Evolutionary conservation across 2,113 vertebrate species (phyloP).

Genomic region (Pollachius pollachius): DNA sequence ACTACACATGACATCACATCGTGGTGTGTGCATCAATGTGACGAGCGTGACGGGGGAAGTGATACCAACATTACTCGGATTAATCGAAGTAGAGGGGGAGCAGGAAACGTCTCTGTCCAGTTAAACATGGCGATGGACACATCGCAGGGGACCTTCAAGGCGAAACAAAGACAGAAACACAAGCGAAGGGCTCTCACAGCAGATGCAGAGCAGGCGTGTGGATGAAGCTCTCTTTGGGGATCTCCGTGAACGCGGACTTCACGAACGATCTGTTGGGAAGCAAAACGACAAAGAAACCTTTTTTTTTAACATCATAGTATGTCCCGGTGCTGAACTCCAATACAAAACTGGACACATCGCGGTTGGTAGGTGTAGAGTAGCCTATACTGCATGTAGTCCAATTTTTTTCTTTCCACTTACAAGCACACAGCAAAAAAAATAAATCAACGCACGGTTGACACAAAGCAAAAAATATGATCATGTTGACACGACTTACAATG

Average conservation of each 20-base stretch:
- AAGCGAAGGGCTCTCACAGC: conserved; percentile 81
- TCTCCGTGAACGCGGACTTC: conserved; percentile 73
- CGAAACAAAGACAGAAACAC: conserved; percentile 56
- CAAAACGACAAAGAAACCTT: conserved; percentile 4
- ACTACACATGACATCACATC: too few species aligned
- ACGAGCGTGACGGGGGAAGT: too few species aligned
- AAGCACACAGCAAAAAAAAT: neutral
- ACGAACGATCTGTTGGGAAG: conserved; percentile 79
- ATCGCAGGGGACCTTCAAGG: conserved; percentile 33
- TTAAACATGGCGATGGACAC: conserved; percentile 56
- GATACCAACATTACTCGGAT: too few species aligned
- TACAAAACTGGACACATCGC: neutral
- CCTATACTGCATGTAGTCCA: neutral
- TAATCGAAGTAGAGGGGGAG: too few species aligned
- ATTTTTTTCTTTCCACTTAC: neutral
- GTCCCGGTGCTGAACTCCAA: too few species aligned
- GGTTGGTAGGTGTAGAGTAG: neutral
- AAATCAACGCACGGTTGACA: neutral
- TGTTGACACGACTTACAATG: conserved; percentile 85
- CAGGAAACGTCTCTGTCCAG: neutral
- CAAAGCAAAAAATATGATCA: neutral
- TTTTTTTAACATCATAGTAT: neutral
- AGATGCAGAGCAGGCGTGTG: conserved; percentile 97
- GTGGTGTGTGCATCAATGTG: too few species aligned
- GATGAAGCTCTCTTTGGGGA: conserved; percentile 81